A percentile compares a stretch with the other conserved stretches of the same genome.
Conservation (phyloP, 2,888 invertebrate genomes). For the Limnephilus lunatus region DNA sequence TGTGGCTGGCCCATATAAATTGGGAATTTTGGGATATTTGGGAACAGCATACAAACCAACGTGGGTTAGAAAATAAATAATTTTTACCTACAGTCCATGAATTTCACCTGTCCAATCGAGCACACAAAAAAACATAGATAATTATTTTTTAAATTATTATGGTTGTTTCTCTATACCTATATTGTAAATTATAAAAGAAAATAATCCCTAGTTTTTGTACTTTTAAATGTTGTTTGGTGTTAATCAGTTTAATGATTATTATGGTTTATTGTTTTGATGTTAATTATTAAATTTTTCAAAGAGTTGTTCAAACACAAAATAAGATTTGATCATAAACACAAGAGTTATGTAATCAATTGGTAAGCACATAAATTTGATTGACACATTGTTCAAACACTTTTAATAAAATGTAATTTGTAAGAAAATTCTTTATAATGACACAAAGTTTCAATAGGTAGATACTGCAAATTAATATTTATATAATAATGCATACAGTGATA, state of each 20-base stretch:
- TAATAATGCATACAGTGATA: background rate
- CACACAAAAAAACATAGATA: background rate
- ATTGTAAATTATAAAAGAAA: slow-evolving; percentile 5
- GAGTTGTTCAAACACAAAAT: background rate
- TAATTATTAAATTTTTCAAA: background rate
- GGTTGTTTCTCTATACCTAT: slow-evolving; percentile 12
- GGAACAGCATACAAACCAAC: background rate
- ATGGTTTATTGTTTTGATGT: background rate
- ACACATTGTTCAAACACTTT: background rate
- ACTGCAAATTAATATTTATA: background rate
- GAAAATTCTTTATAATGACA: background rate
- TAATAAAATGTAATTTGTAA: background rate
- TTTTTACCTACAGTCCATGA: slow-evolving; percentile 9
- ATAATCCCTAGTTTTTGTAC: slow-evolving; percentile 38
- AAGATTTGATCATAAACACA: background rate
- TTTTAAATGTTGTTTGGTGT: slow-evolving; percentile 34
- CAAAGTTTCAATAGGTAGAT: background rate
- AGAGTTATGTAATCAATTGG: background rate
- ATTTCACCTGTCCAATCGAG: slow-evolving; percentile 21
- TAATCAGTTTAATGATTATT: background rate
- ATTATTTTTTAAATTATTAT: background rate
- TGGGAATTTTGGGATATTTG: background rate
- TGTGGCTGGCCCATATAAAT: background rate
- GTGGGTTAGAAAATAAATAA: background rate
- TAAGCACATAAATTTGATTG: background rate